Evolutionary conservation across 2,113 vertebrate species (phyloP), one percentile per base, ranked within the genome.

Genomic region (Corvus moneduloides): DNA sequence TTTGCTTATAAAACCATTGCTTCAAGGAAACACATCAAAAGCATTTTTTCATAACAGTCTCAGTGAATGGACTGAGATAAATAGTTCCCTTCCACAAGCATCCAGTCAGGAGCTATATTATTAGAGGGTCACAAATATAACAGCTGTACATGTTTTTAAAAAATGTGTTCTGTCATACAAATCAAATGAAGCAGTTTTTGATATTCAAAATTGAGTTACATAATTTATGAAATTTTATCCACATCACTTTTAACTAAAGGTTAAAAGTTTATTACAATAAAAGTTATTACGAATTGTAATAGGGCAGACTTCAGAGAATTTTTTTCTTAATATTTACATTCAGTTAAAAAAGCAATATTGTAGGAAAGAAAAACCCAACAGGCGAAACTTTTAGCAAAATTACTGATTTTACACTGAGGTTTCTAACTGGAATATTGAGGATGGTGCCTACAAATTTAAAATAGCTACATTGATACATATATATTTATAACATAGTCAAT

Each of bases 21-120:
- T 94, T 88, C 41, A 75, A 89, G 76, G 44, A 61, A 93, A 90
- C 23, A 28, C 79, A 78, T 46, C 64, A 81, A 75, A 95, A 87
- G 79, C 68, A 93, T 87, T 96, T 64, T n/a, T 89, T 48, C 52
- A 64, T 75, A 67, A 61, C 64, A 78, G 56, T 52, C 15, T n/a
- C 87, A 74, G 49, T 49, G 68, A 94, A 92, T 33, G 41, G 72
- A 68, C 37, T 68, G 39, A 84, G 69, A 94, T 67, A 86, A 88
- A 78, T 5, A 93, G 52, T 7, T 78, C 61, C 64, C 61, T 81
- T 75, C 68, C 79, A 90, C 72, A 64, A 56, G 33, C 72, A 80
- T 35, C 33, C 35, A 93, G 72, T 48, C 43, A 55, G 64, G 41
- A 92, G 52, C 59, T 81, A 19, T 28, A 37, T 51, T 93, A 93